Evolutionary conservation across 2,113 vertebrate genomes (phyloP).

Genomic region (Neolamprologus ventralis): DNA sequence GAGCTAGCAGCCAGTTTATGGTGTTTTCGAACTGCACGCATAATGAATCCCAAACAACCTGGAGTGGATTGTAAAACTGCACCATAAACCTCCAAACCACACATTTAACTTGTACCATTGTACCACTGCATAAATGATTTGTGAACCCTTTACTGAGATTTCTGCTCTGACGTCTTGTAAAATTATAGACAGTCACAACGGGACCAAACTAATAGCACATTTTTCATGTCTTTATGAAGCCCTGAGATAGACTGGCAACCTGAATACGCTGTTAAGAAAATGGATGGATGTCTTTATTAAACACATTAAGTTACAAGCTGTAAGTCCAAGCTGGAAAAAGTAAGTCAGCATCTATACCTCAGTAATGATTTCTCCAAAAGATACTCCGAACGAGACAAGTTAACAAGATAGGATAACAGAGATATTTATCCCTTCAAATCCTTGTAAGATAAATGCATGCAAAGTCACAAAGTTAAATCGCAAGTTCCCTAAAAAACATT

Average conservation of each 20-base stretch:
- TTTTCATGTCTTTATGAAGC: background rate
- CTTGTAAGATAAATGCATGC: background rate
- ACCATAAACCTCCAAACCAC: background rate
- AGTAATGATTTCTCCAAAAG: background rate
- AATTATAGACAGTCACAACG: background rate
- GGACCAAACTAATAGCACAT: background rate
- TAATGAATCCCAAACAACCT: background rate
- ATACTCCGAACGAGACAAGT: background rate
- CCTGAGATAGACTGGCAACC: background rate
- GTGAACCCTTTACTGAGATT: background rate
- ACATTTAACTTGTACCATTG: background rate
- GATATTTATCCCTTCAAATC: background rate
- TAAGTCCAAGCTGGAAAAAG: background rate
- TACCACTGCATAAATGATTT: background rate
- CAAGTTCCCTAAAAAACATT: background rate
- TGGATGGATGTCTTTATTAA: background rate
- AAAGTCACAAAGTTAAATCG: background rate
- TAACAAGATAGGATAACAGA: background rate
- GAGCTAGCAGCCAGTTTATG: background rate
- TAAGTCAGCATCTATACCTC: background rate
- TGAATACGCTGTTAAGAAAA: background rate
- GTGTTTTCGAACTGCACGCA: background rate
- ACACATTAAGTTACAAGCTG: background rate
- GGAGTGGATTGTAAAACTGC: background rate
- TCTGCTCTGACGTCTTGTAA: background rate